A percentile compares a stretch with the other conserved stretches of the same genome.
Evolutionary conservation across 2,888 invertebrate species (phyloP).

Genomic region (Diplazon laetatorius): DNA sequence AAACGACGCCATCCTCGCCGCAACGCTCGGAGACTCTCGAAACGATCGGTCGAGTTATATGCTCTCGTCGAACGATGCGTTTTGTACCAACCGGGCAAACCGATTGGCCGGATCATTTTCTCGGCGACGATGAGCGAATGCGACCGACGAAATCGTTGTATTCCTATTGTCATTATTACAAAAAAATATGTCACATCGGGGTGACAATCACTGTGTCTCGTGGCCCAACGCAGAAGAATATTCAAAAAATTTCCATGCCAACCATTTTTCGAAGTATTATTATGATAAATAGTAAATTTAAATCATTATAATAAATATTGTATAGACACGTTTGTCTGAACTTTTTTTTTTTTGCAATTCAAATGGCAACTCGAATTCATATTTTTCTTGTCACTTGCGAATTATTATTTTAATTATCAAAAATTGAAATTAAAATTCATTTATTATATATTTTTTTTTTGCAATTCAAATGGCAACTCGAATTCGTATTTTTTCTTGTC

Average conservation of each 20-base stretch:
- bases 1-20: slow-evolving; percentile 70
- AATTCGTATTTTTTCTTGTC: too few species aligned
- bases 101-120: too few species aligned
- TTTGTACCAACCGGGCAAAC: too few species aligned
- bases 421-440: too few species aligned
- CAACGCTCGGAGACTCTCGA: slow-evolving; percentile 51
- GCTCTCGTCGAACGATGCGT: slow-evolving; percentile 28
- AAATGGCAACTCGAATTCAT: too few species aligned
- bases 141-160: slow-evolving; percentile 17
- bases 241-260: neutral
- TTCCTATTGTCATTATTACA: slow-evolving; percentile 16
- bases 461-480: too few species aligned
- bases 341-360: too few species aligned
- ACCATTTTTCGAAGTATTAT: too few species aligned
- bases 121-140: slow-evolving; percentile 19
- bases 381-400: too few species aligned
- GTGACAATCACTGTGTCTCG: neutral
- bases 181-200: neutral
- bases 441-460: too few species aligned
- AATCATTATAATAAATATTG: neutral
- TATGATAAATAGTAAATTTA: neutral
- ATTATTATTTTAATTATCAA: too few species aligned
- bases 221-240: neutral
- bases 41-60: slow-evolving; percentile 64
- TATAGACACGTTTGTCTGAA: too few species aligned